A percentile compares a stretch with the other conserved stretches of the same genome.
Conservation (phyloP, 1,140 invertebrate genomes). For the Homarus americanus region DNA sequence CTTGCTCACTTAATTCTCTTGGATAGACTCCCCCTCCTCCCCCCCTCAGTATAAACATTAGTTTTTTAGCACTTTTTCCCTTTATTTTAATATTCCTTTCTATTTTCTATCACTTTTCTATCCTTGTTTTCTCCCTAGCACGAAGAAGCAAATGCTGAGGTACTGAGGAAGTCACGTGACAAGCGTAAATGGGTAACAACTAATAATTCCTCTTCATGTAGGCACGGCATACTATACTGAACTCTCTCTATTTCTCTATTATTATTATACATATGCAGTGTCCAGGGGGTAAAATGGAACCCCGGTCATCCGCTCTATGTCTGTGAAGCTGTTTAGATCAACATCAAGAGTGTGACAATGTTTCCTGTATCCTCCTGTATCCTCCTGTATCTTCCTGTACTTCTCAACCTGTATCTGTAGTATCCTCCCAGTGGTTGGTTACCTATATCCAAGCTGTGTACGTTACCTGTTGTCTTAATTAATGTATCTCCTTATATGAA, state of each 20-base stretch:
- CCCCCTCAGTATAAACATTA: not conserved
- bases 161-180: constrained; percentile 59
- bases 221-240: constrained; percentile 56
- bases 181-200: constrained; percentile 54
- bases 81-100: not conserved
- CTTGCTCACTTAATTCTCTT: not conserved
- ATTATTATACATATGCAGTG: not conserved
- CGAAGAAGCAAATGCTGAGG: constrained; percentile 74
- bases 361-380: not conserved
- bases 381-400: not conserved
- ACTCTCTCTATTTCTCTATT: too few relatives aligned
- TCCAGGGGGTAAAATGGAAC: not conserved
- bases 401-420: too few relatives aligned
- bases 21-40: not conserved
- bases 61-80: not conserved
- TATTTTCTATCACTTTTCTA: constrained; percentile 31
- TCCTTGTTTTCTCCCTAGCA: constrained; percentile 61
- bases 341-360: constrained; percentile 35
- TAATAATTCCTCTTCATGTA: constrained; percentile 41
- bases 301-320: constrained; percentile 35
- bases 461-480: too few relatives aligned
- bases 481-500: too few relatives aligned
- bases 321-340: constrained; percentile 34
- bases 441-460: too few relatives aligned
- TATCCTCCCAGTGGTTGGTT: too few relatives aligned